Evolutionary conservation across 2,888 invertebrate genomes (phyloP), one percentile per base, ranked within the genome.

Genomic region (Pristionchus fissidentatus): DNA sequence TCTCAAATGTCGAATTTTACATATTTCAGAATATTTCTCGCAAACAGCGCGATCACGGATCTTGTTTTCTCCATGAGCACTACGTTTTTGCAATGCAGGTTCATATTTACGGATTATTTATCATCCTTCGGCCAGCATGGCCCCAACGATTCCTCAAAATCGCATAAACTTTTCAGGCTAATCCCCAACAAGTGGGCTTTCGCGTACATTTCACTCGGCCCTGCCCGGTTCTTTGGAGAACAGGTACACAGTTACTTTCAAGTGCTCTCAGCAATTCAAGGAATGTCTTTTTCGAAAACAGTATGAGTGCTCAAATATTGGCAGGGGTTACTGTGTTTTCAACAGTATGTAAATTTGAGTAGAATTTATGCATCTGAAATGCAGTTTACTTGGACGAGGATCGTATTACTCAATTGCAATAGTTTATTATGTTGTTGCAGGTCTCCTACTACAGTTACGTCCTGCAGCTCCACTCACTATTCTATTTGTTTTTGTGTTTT

Each of bases 151-250:
- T n/a, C 19, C 13, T 10, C 26, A 46, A 8, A 15, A 26, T 1
- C 3, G 4, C 15, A 38, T n/a, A 7, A 7, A n/a, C 10, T 46
- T n/a, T 84, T 26, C 85, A 87, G 89, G 84, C 83, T 89, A n/a
- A 88, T 89, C 55, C 89, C 89, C 1, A 88, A 88, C 81, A 87
- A 87, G 84, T 89, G 88, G 88, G 88, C 88, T 0, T 89, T 89
- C 66, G 88, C 88, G 26, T 89, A 89, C 66, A 87, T 89, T n/a
- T 85, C 88, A 0, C 84, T 88, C 13, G 89, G 89, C 0, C 87
- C 88, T 10, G 86, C 87, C 26, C 83, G 86, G 1, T 84, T 83
- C 83, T 83, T 88, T 32, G 87, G 87, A 4, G 86, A 85, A 1
- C 57, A 84, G 52, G 84, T 70, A 19, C 1, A 19, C 46, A 49